A percentile compares a stretch with the other conserved stretches of the same genome.
Evolutionary conservation across 2,113 vertebrate species (phyloP).

Genomic region (Setophaga petechia): DNA sequence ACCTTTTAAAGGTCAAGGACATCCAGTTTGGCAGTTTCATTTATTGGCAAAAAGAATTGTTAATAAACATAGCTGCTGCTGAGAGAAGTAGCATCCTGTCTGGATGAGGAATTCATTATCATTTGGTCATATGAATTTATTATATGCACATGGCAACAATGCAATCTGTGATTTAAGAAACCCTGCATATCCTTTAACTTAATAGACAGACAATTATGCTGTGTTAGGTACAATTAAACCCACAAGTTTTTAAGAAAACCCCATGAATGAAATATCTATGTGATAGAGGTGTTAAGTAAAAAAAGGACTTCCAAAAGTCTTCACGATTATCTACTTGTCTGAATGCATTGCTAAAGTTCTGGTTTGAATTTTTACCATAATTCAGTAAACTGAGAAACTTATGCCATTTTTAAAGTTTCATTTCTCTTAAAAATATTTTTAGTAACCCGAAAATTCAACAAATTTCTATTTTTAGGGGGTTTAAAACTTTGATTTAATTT

Average conservation of each 20-base stretch:
- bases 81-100: neutral
- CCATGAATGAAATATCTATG: conserved; percentile 19
- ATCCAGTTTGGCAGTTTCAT: neutral
- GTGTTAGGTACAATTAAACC: neutral
- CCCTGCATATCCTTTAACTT: conserved; percentile 46
- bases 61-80: neutral
- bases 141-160: neutral
- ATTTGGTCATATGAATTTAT: neutral
- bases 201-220: conserved; percentile 57
- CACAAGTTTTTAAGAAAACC: conserved; percentile 37
- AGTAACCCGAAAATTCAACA: neutral
- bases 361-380: neutral
- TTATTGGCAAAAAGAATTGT: neutral
- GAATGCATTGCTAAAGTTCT: neutral
- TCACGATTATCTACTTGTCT: neutral
- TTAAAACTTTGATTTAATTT: neutral
- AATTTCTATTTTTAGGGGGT: fast-evolving
- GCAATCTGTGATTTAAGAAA: conserved; percentile 53
- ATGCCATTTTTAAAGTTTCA: neutral
- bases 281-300: conserved; percentile 11
- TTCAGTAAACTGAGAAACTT: neutral
- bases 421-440: neutral
- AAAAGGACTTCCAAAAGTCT: conserved; percentile 6
- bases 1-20: neutral
- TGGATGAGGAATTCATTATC: neutral